Base-by-base conservation (phyloP, 1,140 invertebrate genomes). In the Phortica variegata region DNA sequence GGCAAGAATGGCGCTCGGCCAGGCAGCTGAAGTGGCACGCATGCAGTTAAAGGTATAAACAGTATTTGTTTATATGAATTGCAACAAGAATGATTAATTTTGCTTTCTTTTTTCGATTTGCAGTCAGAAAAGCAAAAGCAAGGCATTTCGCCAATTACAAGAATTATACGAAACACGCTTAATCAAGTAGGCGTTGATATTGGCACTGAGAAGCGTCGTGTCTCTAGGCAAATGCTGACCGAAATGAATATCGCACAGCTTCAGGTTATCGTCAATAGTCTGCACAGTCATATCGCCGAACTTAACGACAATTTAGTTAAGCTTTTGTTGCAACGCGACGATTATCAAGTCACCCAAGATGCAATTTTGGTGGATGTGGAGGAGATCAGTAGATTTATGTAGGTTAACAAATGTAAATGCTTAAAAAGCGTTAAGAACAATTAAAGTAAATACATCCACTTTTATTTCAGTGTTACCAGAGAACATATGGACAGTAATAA, bases 321-420 rank as follows among this genome's bases (percentile, higher is more conserved):
- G 69, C 83, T 91, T 57, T 77, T 96, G 47, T 85, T 96, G 79
- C 87, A 90, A 56, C 80, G 93, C 56, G 93, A 96, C 80, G 93
- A 96, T 75, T 79, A 96, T 13, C 92, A 96, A 77, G 97, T 97
- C 93, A 90, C 93, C 55, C 94, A 97, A 78, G 95, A 97, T 77
- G 95, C 94, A 12, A 95, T 95, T 89, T 82, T 97, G 46, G 93
- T 97, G 4, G 93, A 97, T 74, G 94, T 97, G 56, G 94, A 97
- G 79, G 94, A 97, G 80, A 81, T 96, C 33, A 95, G 91, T 23
- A 82, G 91, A 83, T 95, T 91, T 77, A 78, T 92, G 88, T 93
- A 79, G 88, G 86, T 84, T n/a, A n/a, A n/a, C n/a, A n/a, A n/a
- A n/a, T n/a, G n/a, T n/a, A n/a, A n/a, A n/a, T n/a, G n/a, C n/a